Percentiles rank a stretch among this genome's conserved stretches.
phyloP scores from a whole-genome alignment of 2,113 vertebrate species.

The Upupa epops region DNA sequence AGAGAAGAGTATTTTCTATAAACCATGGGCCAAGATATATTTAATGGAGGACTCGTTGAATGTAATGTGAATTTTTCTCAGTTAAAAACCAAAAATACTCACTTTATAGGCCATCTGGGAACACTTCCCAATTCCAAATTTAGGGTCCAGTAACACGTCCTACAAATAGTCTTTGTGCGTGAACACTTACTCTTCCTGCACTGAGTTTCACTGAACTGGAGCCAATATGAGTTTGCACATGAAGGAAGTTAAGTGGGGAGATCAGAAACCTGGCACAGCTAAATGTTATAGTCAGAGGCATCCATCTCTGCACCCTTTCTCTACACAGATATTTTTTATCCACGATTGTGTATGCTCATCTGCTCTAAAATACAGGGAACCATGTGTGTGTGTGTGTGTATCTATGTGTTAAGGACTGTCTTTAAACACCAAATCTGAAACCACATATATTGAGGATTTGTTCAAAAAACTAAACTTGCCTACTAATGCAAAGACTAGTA shows the following conservation, averaged over 20 bases:
- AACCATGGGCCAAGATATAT: background rate
- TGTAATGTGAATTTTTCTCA: constrained; percentile 13
- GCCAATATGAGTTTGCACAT: constrained; percentile 8
- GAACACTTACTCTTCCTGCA: constrained; percentile 19
- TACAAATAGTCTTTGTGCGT: constrained; percentile 21
- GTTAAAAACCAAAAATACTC: constrained; percentile 39
- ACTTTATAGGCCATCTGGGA: constrained; percentile 48
- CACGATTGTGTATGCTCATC: background rate
- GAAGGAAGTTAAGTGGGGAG: background rate
- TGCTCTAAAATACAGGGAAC: background rate
- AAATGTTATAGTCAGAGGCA: background rate
- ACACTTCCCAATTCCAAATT: constrained; percentile 55
- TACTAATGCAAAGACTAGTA: background rate
- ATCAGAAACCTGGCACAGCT: background rate
- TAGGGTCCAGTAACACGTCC: constrained; percentile 47
- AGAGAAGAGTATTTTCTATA: constrained; percentile 16
- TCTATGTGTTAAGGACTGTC: background rate
- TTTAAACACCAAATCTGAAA: background rate
- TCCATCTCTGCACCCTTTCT: background rate
- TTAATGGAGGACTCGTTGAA: background rate
- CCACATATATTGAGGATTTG: background rate
- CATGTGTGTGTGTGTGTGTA: accelerated
- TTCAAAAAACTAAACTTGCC: background rate
- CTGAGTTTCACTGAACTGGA: constrained; percentile 18
- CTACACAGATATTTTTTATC: background rate